phyloP scores from a whole-genome alignment of 2,888 invertebrate species.

The Apocheima hispidaria region DNA sequence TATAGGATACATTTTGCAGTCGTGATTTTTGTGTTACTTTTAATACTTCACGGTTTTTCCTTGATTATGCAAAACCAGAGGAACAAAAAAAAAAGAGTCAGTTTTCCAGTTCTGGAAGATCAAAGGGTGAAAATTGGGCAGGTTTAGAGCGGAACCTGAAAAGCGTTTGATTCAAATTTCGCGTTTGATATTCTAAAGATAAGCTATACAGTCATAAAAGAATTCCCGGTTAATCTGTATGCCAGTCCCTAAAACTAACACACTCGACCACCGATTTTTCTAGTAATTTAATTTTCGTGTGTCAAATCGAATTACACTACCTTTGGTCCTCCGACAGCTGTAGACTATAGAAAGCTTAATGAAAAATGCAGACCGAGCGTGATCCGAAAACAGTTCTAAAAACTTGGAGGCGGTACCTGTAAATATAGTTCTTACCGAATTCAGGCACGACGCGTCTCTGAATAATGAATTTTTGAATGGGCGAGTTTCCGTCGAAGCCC shows the following conservation, averaged over 20 bases:
- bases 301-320: too few species aligned
- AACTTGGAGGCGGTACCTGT: not conserved
- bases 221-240: slow-evolving; percentile 19
- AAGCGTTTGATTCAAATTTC: slow-evolving; percentile 25
- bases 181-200: slow-evolving; percentile 1
- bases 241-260: slow-evolving; percentile 8
- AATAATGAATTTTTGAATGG: slow-evolving; percentile 96
- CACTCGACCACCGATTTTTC: not conserved
- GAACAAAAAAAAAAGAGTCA: too few species aligned
- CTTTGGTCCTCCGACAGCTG: too few species aligned
- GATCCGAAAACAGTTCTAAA: not conserved
- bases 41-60: too few species aligned
- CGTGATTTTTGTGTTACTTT: too few species aligned
- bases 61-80: too few species aligned
- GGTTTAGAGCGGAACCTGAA: slow-evolving; percentile 93
- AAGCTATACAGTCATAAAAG: slow-evolving; percentile 11
- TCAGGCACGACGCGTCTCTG: slow-evolving; percentile 96
- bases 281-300: not conserved
- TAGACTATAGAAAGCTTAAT: too few species aligned
- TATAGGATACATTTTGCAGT: too few species aligned
- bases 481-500: slow-evolving; percentile 99
- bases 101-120: too few species aligned
- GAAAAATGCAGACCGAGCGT: not conserved
- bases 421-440: slow-evolving; percentile 88
- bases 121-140: too few species aligned